Conservation (phyloP, 2,888 invertebrate species). For the Athrips mouffetella region DNA sequence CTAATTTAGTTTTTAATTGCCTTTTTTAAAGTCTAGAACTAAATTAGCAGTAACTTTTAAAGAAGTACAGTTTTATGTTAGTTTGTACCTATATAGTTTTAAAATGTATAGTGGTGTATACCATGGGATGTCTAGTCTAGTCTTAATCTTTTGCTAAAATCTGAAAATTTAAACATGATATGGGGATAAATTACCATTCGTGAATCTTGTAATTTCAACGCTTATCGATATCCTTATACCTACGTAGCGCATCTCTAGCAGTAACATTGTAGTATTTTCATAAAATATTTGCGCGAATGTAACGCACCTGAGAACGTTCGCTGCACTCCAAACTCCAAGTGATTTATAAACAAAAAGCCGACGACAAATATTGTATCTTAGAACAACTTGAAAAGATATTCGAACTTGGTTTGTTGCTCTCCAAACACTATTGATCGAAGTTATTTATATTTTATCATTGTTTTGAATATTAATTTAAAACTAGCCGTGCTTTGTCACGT, state of each 20-base stretch:
- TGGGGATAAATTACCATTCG: no score
- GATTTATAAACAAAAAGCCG: constrained; percentile 64
- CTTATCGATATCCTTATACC: neutral
- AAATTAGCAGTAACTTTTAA: constrained; percentile 11
- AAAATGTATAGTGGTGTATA: no score
- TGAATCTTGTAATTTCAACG: no score
- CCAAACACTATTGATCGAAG: no score
- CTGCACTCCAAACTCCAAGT: constrained; percentile 68
- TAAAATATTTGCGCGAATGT: constrained; percentile 76
- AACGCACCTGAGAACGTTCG: constrained; percentile 69
- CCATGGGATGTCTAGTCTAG: neutral
- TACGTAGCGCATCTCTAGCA: constrained; percentile 46
- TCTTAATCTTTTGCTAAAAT: neutral
- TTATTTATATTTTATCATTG: no score
- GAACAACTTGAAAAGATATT: neutral
- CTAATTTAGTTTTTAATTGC: constrained; percentile 31
- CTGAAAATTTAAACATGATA: no score
- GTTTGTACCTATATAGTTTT: no score
- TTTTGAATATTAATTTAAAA: no score
- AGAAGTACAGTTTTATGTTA: neutral
- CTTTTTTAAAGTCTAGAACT: constrained; percentile 22
- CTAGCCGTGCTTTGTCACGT: no score
- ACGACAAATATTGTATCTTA: constrained; percentile 35
- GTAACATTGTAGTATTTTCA: constrained; percentile 66
- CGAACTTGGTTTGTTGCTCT: neutral